Evolutionary conservation across 2,797 vertebrate genomes (phyloP), one percentile per base, ranked within the genome.

Genomic region (Picus viridis): DNA sequence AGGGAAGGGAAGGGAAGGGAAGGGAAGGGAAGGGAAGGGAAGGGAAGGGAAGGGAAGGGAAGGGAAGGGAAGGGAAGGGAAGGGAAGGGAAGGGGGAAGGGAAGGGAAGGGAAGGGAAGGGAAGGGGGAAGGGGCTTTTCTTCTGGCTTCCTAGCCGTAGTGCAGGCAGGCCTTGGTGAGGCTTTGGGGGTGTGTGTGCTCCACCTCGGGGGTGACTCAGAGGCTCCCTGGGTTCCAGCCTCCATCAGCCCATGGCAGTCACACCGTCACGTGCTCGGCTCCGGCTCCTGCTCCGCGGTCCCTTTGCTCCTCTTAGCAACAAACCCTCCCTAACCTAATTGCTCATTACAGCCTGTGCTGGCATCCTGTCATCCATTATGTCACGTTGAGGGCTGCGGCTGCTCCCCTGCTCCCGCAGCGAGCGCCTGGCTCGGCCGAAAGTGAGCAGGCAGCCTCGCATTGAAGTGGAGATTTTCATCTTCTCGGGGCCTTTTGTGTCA

Each of bases 401-500:
- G 86, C 92, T 96, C 90, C 89, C 85, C 83, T 12, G 75, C 91
- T 43, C 51, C 53, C 8, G 85, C 32, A 7, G 24, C 27, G 70
- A 72, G 95, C 39, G 75, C 90, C 87, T 59, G 94, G 43, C 93
- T 89, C 58, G 90, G 79, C 2, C 27, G 70, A 81, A 94, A 95
- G 92, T 72, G 85, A 88, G 93, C 94, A 95, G 94, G 89, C 96
- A 79, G 22, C 89, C 39, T 96, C n/a, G 88, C 93, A 96, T 87
- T 97, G 95, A 97, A 96, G 95, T 95, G 96, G 88, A 95, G 91
- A 94, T 96, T 97, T 96, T 95, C 96, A 96, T 97, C 96, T 97
- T 97, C 96, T 96, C 36, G 0, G 76, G 6, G 30, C 64, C 92
- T 96, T 93, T 97, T 96, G 84, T 96, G 93, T 90, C 76, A 92